phyloP scores from a whole-genome alignment of 2,888 invertebrate species.

The Dioctria linearis region DNA sequence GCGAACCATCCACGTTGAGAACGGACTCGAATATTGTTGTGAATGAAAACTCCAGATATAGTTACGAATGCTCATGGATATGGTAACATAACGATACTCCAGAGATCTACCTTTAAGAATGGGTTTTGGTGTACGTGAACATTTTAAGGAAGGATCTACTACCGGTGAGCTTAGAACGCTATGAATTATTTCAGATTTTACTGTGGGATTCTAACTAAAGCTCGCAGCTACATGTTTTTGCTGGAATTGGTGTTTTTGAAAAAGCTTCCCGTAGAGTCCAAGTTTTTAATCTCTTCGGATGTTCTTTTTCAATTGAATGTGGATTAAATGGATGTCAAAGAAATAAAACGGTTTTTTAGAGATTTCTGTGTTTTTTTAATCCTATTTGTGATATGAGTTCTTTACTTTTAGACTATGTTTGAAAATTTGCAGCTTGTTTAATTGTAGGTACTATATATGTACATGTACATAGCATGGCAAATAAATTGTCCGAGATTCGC shows the following conservation, averaged over 20 bases:
- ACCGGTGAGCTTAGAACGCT: not conserved
- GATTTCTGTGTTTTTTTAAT: not conserved
- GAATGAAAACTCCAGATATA: constrained; percentile 17
- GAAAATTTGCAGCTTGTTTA: too few relatives aligned
- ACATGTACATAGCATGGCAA: too few relatives aligned
- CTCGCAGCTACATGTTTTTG: constrained; percentile 1
- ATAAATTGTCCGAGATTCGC: too few relatives aligned
- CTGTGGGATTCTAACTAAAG: constrained; percentile 16
- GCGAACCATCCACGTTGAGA: not conserved
- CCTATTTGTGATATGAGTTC: too few relatives aligned
- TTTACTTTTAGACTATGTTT: too few relatives aligned
- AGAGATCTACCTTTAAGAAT: constrained; percentile 33
- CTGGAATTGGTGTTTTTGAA: constrained; percentile 21
- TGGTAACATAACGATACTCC: constrained; percentile 13
- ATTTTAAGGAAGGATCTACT: constrained; percentile 13
- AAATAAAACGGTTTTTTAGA: not conserved
- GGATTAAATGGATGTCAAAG: constrained; percentile 20
- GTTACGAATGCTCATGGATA: constrained; percentile 2
- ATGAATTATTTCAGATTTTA: constrained; percentile 19
- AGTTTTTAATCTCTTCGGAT: constrained; percentile 40
- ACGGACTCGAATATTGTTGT: constrained; percentile 7
- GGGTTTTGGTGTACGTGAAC: constrained; percentile 32
- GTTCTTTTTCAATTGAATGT: constrained; percentile 39
- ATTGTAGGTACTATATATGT: too few relatives aligned
- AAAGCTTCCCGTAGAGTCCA: constrained; percentile 14